These are phyloP conservation scores for Molossus molossus DNA, from an alignment of 2,797 vertebrate genomes.

Conservation along the genomic window DNA sequence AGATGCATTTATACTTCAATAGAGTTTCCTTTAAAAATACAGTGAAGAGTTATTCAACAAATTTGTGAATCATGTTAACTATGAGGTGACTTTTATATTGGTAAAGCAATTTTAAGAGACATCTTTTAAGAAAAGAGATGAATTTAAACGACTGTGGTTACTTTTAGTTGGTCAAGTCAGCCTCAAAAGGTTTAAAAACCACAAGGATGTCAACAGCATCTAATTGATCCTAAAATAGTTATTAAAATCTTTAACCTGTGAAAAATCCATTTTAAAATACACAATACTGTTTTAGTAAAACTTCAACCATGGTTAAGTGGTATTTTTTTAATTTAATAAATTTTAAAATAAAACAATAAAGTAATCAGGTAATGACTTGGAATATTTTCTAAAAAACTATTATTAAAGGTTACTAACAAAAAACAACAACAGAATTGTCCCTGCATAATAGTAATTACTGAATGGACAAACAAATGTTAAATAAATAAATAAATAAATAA, in stretches of 20 bases:
- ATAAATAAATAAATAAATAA: neutral
- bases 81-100: constrained; percentile 33
- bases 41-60: neutral
- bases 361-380: neutral
- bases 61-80: neutral
- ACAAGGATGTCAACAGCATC: neutral
- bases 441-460: constrained; percentile 4
- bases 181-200: neutral
- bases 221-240: neutral
- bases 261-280: constrained; percentile 12
- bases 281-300: constrained; percentile 12
- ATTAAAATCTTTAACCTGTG: neutral
- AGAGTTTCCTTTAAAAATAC: constrained; percentile 39
- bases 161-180: neutral
- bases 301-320: neutral
- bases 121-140: constrained; percentile 31
- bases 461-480: neutral
- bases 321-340: neutral
- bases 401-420: constrained; percentile 39
- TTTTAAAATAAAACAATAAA: constrained; percentile 42
- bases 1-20: neutral
- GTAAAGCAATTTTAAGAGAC: constrained; percentile 55
- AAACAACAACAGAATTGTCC: neutral
- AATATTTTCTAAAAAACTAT: neutral
- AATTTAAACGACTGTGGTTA: constrained; percentile 22